Conservation (phyloP, 2,113 vertebrate species). For the Mugil cephalus region DNA sequence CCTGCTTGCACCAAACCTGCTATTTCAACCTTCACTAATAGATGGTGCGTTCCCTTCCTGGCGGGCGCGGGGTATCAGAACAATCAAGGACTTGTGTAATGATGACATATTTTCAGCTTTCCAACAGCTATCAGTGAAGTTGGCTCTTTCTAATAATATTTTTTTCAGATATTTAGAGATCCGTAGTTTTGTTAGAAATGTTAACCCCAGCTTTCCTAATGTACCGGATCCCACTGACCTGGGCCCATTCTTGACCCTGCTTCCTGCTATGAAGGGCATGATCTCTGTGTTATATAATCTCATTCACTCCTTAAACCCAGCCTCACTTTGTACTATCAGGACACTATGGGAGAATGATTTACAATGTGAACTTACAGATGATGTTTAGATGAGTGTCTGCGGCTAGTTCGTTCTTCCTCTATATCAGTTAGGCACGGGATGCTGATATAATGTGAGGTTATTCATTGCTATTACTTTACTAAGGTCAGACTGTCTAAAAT, state of each 20-base stretch:
- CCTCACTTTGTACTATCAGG: not conserved
- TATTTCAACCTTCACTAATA: too few relatives aligned
- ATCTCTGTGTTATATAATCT: not conserved
- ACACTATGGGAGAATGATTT: not conserved
- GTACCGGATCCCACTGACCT: not conserved
- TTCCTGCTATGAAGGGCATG: not conserved
- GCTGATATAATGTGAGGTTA: not conserved
- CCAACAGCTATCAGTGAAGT: too few relatives aligned
- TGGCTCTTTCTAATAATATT: too few relatives aligned
- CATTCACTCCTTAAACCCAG: not conserved
- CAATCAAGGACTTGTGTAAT: too few relatives aligned
- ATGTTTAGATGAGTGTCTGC: not conserved
- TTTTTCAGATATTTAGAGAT: not conserved
- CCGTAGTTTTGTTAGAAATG: not conserved
- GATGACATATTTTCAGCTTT: too few relatives aligned
- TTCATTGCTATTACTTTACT: not conserved
- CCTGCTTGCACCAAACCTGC: too few relatives aligned
- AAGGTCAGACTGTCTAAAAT: not conserved
- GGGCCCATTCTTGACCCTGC: not conserved
- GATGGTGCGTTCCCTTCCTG: too few relatives aligned
- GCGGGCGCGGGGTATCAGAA: too few relatives aligned
- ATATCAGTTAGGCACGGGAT: not conserved
- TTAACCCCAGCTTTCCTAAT: not conserved
- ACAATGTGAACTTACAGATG: not conserved
- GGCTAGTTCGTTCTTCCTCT: not conserved